Evolutionary conservation across 2,113 vertebrate species (phyloP), one percentile per base, ranked within the genome.

Genomic region (Pollimyrus isidori): DNA sequence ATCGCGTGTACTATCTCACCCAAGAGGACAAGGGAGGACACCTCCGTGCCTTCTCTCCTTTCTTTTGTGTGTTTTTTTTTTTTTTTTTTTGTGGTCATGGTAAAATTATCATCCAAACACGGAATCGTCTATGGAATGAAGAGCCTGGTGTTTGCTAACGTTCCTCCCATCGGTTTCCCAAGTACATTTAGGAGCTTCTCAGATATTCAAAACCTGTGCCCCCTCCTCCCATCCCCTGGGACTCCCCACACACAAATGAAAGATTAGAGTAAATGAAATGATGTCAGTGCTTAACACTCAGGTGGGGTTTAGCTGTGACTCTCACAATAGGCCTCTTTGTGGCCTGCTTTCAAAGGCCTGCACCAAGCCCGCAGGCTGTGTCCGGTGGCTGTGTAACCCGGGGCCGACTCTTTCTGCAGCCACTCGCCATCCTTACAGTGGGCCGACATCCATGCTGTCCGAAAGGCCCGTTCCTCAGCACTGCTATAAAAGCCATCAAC

Each of bases 231-330:
- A n/a, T 15, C 50, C 30, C 4, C 13, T 26, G 4, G 86, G 42
- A 7, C 88, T 46, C n/a, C 58, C 76, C 84, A 56, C 86, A 89
- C 73, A 88, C 88, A 76, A 89, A 89, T 69, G 23, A 89, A 23
- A 88, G 82, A 90, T 87, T 87, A 89, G 42, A 89, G 56, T 46
- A 50, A 86, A 86, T 86, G 65, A 86, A 88, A 85, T 48, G 73
- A 89, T 88, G 82, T 62, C 30, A 86, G 50, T 49, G 86, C 82
- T 89, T 84, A 45, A 91, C 91, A 88, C 91, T 76, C 84, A 89
- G 87, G 46, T 83, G 73, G 73, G 35, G 6, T 80, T 80, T 39
- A 26, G 86, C 86, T 90, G 87, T 56, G 21, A 0, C 87, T 80
- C 69, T 90, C 73, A 80, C 73, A 48, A 86, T 86, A 23, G 39